These are phyloP conservation scores for Ophthalmolycus amberensis DNA, from an alignment of 2,113 vertebrate species.

Conservation along the genomic window DNA sequence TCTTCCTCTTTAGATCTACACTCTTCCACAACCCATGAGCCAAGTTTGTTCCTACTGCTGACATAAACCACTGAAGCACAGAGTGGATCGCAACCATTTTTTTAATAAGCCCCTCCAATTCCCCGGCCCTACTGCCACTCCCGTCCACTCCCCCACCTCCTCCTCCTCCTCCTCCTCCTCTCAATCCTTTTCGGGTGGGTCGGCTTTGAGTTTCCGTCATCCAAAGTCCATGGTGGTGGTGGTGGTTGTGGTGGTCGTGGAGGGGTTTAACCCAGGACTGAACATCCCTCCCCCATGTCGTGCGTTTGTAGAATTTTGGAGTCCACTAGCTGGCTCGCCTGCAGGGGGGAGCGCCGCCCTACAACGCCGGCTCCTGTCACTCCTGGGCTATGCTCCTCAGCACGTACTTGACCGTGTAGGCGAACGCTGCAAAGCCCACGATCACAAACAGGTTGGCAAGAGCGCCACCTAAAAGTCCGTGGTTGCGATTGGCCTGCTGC, in stretches of 20 bases:
- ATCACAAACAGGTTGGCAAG: conserved; percentile 98
- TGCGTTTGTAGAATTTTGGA: conserved; percentile 64
- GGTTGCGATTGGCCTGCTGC: conserved; percentile 95
- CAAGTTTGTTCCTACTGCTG: conserved; percentile 62
- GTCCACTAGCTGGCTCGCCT: conserved; percentile 64
- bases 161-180: conserved; percentile 29
- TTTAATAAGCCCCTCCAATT: conserved; percentile 48
- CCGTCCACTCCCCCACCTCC: conserved; percentile 20
- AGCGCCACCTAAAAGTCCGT: conserved; percentile 96
- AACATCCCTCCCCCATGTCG: conserved; percentile 53
- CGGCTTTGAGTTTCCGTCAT: conserved; percentile 58
- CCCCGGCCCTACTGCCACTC: conserved; percentile 31
- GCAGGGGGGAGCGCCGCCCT: conserved; percentile 60
- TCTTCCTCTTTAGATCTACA: background rate
- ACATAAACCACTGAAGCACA: conserved; percentile 66
- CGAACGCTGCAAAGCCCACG: conserved; percentile 97
- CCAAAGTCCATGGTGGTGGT: conserved; percentile 68
- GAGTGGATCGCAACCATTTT: conserved; percentile 66
- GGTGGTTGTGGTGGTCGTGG: conserved; percentile 41
- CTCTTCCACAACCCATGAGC: conserved; percentile 73
- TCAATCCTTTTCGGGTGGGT: conserved; percentile 35
- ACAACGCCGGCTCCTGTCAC: conserved; percentile 76
- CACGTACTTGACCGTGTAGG: conserved; percentile 98
- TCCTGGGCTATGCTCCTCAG: conserved; percentile 99
- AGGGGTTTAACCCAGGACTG: conserved; percentile 57